Evolutionary conservation across 2,797 vertebrate genomes (phyloP).

Genomic region (Schizothorax lantsangensis): DNA sequence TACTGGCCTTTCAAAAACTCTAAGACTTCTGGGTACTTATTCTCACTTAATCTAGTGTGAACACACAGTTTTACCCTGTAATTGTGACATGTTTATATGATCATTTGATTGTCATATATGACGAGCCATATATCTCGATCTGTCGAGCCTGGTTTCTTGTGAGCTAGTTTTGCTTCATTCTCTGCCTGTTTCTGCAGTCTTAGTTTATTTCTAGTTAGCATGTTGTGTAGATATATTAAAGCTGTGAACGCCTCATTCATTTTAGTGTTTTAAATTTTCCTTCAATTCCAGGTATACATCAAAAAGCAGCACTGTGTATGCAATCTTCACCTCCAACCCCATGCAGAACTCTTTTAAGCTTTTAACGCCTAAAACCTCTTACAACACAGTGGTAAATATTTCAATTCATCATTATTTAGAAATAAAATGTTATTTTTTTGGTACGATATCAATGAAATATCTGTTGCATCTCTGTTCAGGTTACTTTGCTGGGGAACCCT

Average conservation of each 20-base stretch:
- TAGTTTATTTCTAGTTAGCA: neutral
- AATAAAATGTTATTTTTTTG: neutral
- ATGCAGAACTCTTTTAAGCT: constrained; percentile 72
- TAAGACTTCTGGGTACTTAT: neutral
- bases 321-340: constrained; percentile 83
- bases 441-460: neutral
- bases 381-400: constrained; percentile 80
- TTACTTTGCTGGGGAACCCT: constrained; percentile 81
- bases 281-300: constrained; percentile 85
- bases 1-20: neutral
- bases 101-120: too few species aligned
- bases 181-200: neutral
- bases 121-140: neutral
- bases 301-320: constrained; percentile 82
- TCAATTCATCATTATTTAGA: neutral
- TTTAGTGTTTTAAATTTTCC: neutral
- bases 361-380: constrained; percentile 74
- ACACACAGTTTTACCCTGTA: neutral
- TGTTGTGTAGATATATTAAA: neutral
- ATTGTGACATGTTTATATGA: neutral
- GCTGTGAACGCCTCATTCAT: neutral
- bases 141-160: neutral
- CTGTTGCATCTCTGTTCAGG: constrained; percentile 69
- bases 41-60: neutral
- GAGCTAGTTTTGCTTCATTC: neutral